Evolutionary conservation across 1,140 invertebrate genomes (phyloP).

Genomic region (Plutomurus gul): DNA sequence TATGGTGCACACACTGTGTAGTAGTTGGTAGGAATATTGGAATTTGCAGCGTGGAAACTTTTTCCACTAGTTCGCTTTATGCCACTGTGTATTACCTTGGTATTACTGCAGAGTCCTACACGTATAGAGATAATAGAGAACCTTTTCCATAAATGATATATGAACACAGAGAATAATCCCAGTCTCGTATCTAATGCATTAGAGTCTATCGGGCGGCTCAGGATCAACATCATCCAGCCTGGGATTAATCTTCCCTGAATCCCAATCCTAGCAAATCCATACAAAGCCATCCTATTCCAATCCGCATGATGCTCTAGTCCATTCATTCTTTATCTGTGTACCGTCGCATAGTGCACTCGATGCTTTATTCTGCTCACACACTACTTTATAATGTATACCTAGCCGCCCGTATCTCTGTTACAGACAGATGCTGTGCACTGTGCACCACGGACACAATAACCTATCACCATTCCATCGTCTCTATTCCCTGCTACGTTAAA

Average conservation of each 20-base stretch:
- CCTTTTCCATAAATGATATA: constrained; percentile 5
- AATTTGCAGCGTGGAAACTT: too few relatives aligned
- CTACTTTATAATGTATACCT: too few relatives aligned
- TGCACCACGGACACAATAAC: too few relatives aligned
- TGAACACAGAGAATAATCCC: constrained; percentile 9
- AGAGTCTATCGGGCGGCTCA: constrained; percentile 25
- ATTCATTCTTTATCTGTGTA: background rate
- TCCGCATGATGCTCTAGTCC: constrained; percentile 7
- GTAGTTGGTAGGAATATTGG: too few relatives aligned
- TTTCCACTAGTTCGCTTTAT: too few relatives aligned
- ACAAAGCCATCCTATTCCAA: constrained; percentile 31
- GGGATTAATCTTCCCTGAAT: constrained; percentile 46
- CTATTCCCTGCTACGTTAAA: too few relatives aligned
- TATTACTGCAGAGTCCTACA: background rate
- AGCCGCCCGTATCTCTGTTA: too few relatives aligned
- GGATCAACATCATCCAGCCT: constrained; percentile 41
- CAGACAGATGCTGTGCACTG: too few relatives aligned
- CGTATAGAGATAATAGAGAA: background rate
- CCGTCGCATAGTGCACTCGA: too few relatives aligned
- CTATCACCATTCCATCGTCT: too few relatives aligned
- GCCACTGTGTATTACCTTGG: too few relatives aligned
- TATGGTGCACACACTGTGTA: background rate
- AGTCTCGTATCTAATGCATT: background rate
- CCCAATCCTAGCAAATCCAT: constrained; percentile 36
- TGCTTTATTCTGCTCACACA: too few relatives aligned